Percentiles rank a stretch among this genome's conserved stretches.
These are phyloP conservation scores for Ridgeia piscesae DNA, from an alignment of 1,140 invertebrate genomes.

Conservation along the genomic window DNA sequence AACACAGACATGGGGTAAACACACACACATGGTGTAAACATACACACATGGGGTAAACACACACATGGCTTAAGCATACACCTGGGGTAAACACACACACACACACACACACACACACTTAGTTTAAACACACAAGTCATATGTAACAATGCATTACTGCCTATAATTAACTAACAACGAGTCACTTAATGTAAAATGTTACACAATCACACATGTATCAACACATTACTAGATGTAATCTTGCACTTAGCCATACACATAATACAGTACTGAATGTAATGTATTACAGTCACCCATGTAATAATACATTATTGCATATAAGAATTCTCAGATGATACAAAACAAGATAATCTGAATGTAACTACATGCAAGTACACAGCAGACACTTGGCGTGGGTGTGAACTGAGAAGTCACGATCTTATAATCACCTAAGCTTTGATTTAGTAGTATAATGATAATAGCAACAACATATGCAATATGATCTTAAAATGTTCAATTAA, in stretches of 20 bases:
- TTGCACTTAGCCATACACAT: too few species aligned
- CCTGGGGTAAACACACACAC: background rate
- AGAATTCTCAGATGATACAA: background rate
- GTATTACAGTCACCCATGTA: background rate
- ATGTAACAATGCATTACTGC: too few species aligned
- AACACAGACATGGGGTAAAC: background rate
- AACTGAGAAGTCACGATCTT: background rate
- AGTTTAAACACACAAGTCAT: background rate
- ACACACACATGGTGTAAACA: too few species aligned
- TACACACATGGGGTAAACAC: too few species aligned
- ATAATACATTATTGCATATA: background rate
- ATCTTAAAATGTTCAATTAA: too few species aligned
- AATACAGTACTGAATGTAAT: too few species aligned
- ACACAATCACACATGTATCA: too few species aligned
- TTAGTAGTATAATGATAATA: background rate
- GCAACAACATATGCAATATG: background rate
- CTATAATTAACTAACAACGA: too few species aligned
- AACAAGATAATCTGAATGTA: background rate
- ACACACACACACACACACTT: background rate
- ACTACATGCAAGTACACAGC: background rate
- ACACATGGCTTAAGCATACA: too few species aligned
- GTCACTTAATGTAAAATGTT: too few species aligned
- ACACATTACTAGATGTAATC: too few species aligned
- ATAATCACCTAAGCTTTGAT: background rate
- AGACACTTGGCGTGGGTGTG: background rate